These are phyloP conservation scores for Lampris incognitus DNA, from an alignment of 2,113 vertebrate genomes.

Conservation along the genomic window DNA sequence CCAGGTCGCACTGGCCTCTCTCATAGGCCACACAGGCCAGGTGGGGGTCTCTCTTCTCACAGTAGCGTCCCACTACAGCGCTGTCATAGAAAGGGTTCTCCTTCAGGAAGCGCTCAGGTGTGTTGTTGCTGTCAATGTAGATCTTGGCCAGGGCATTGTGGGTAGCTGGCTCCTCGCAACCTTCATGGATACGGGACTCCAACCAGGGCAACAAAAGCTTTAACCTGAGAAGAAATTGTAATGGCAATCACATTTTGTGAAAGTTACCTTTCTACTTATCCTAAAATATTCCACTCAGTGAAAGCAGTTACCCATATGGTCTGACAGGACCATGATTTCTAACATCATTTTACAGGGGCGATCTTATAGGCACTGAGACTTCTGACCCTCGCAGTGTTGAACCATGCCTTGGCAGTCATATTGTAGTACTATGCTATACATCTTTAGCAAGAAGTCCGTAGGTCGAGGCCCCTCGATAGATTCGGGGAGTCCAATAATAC, in stretches of 20 bases:
- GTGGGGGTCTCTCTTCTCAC: conserved; percentile 93
- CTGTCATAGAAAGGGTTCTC: conserved; percentile 93
- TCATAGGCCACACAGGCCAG: conserved; percentile 92
- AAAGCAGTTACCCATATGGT: no score
- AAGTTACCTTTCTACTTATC: neutral
- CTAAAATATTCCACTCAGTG: no score
- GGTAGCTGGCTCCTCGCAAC: conserved; percentile 91
- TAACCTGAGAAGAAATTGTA: conserved; percentile 76
- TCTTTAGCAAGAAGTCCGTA: no score
- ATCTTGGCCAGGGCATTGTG: conserved; percentile 94
- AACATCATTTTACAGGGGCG: no score
- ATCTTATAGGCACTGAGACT: no score
- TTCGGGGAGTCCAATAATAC: no score
- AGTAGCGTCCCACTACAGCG: conserved; percentile 88
- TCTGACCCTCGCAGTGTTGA: no score
- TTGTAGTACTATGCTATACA: no score
- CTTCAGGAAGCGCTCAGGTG: conserved; percentile 89
- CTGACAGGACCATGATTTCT: no score
- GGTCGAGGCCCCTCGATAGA: no score
- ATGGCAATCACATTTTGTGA: neutral
- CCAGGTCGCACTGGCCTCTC: conserved; percentile 91
- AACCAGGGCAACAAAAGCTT: conserved; percentile 92
- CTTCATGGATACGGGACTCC: conserved; percentile 90
- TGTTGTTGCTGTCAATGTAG: conserved; percentile 94
- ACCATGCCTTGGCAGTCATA: no score